phyloP scores from a whole-genome alignment of 2,797 vertebrate species.

The Tinamus major region DNA sequence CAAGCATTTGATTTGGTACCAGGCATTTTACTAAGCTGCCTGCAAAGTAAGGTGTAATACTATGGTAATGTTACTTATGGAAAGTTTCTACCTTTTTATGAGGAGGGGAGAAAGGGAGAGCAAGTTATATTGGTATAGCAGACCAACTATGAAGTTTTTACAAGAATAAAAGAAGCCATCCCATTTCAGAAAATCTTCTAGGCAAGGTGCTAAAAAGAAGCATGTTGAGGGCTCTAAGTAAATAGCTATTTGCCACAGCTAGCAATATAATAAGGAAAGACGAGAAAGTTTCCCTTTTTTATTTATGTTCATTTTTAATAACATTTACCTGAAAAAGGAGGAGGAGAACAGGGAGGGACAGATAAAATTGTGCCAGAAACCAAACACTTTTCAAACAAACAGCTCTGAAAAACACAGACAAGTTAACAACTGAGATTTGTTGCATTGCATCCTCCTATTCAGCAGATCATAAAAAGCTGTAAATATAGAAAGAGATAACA shows the following conservation, averaged over 20 bases:
- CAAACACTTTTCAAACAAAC: not conserved
- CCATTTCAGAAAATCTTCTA: not conserved
- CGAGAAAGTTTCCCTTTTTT: not conserved
- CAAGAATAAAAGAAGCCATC: not conserved
- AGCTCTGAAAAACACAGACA: not conserved
- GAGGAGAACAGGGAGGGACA: not conserved
- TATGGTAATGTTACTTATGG: not conserved
- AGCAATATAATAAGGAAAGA: not conserved
- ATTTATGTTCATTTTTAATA: not conserved
- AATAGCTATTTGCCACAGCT: not conserved
- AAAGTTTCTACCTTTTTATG: not conserved
- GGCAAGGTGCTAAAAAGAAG: not conserved
- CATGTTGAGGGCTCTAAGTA: not conserved
- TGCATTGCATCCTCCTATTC: not conserved
- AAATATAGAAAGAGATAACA: not conserved
- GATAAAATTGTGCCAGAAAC: not conserved
- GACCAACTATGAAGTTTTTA: not conserved
- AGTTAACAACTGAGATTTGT: slow-evolving; percentile 2
- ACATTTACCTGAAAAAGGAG: not conserved
- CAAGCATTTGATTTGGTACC: not conserved
- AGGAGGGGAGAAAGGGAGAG: too few relatives aligned
- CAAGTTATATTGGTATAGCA: not conserved
- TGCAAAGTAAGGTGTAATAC: not conserved
- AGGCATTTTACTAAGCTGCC: not conserved
- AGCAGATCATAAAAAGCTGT: not conserved